A percentile compares a stretch with the other conserved stretches of the same genome.
Evolutionary conservation across 2,888 invertebrate genomes (phyloP).

Genomic region (Capitulum mitella): DNA sequence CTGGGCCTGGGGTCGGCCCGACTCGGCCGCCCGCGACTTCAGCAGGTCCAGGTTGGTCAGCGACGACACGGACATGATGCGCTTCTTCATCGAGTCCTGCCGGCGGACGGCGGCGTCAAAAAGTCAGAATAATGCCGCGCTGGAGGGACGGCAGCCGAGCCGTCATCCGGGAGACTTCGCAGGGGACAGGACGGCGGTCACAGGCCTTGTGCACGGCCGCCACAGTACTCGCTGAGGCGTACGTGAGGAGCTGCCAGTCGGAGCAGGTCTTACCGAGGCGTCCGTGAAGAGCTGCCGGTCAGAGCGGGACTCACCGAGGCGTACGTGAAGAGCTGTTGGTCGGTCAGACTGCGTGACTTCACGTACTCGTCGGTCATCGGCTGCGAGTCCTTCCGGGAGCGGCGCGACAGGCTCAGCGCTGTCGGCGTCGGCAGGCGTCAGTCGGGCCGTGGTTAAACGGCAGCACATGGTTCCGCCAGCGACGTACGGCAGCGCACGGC

Average conservation of each 20-base stretch:
- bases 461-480: too few species aligned
- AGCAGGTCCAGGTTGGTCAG: conserved; percentile 19
- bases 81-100: conserved; percentile 25
- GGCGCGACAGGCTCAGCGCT: neutral
- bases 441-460: too few species aligned
- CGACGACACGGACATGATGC: conserved; percentile 19
- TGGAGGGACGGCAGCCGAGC: too few species aligned
- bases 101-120: neutral
- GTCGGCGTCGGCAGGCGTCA: neutral
- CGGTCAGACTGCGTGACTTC: conserved; percentile 4
- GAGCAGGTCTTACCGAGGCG: too few species aligned
- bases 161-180: too few species aligned
- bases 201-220: too few species aligned
- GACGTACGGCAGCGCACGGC: too few species aligned
- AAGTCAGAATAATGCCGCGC: too few species aligned
- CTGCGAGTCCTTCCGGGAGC: neutral
- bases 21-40: conserved; percentile 1
- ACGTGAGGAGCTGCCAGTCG: too few species aligned
- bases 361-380: conserved; percentile 14
- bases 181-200: too few species aligned
- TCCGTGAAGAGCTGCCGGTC: too few species aligned
- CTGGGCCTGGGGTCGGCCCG: neutral
- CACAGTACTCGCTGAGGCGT: too few species aligned
- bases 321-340: conserved; percentile 26
- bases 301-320: conserved; percentile 27